These are phyloP conservation scores for Psittacara wagleri DNA, from an alignment of 2,113 vertebrate genomes.

Conservation along the genomic window DNA sequence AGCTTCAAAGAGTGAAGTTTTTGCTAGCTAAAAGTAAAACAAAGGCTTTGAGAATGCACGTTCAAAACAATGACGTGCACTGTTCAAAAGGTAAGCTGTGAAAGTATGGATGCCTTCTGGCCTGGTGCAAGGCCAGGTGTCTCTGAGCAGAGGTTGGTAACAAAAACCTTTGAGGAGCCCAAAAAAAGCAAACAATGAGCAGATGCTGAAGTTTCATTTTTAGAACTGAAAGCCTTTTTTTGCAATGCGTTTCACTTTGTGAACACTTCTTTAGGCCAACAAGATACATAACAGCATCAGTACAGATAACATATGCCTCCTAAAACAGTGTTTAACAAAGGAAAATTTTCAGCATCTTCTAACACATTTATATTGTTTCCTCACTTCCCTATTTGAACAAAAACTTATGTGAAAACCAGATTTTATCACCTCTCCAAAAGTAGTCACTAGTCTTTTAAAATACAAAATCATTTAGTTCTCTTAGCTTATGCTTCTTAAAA, in stretches of 20 bases:
- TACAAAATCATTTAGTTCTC: neutral
- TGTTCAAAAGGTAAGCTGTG: neutral
- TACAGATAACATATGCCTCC: too few species aligned
- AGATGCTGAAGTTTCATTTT: neutral
- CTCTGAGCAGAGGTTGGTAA: neutral
- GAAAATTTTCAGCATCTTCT: neutral
- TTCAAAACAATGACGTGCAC: fast-evolving
- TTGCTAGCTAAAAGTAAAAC: neutral
- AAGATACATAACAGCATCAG: neutral
- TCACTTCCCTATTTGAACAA: neutral
- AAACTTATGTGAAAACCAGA: neutral
- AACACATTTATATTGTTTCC: neutral
- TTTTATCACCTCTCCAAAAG: neutral
- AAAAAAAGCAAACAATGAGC: neutral
- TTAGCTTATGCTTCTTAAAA: neutral
- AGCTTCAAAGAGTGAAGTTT: neutral
- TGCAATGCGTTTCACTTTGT: neutral
- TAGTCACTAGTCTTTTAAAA: neutral
- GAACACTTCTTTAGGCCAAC: neutral
- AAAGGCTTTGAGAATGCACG: neutral
- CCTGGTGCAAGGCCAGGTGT: neutral
- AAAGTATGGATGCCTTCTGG: neutral
- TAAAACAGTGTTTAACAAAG: neutral
- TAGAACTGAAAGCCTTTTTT: neutral
- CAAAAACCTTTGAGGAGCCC: neutral